Base-by-base conservation (phyloP, 1,140 invertebrate species). In the Drosophila varians region DNA sequence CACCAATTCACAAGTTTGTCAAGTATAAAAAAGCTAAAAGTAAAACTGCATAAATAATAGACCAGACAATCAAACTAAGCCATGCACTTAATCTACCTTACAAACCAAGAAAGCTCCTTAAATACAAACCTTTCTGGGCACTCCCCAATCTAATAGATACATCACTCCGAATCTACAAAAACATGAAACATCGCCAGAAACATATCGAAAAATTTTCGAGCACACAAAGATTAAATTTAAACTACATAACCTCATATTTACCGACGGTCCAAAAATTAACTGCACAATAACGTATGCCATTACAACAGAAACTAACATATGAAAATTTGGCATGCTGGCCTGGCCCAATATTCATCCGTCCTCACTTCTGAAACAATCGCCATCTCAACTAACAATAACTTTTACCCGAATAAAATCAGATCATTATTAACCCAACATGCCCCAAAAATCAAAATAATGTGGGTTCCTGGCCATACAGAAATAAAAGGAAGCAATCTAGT, bases 241-340 rank as follows among this genome's bases (percentile, higher is more conserved):
- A 46, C 7, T 26, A 21, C n/a, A 34, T 9, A 36, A 14, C 6
- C 14, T 49, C 8, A 58, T 49, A 12, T 49, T 49, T 23, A 58
- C 45, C 4, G 55, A 58, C 23, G 34, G 46, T 1, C 49, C 34
- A 58, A 49, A 58, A 58, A 18, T 28, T 0, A 58, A 42, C 8
- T 11, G 2, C 36, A 40, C 23, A 19, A 42, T 43, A 49, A 16
- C 47, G 4, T 60, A 43, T 11, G 47, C 23, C 47, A 51, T 60
- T 12, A 47, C 42, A 47, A 53, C 58, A 9, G 26, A 53, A 62
- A 47, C 26, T 46, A 45, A 45, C 0, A 46, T 53, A 3, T 19
- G 45, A 18, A 52, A 34, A 34, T 34, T n/a, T 12, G 31, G 31
- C 31, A n/a, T 7, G 23, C 38, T 46, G 14, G 47, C 31, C 14